Evolutionary conservation across 92 coral and sea anemone genomes (phyloP), one percentile per base, ranked within the genome.

Genomic region (Parazoanthus atlanticus): DNA sequence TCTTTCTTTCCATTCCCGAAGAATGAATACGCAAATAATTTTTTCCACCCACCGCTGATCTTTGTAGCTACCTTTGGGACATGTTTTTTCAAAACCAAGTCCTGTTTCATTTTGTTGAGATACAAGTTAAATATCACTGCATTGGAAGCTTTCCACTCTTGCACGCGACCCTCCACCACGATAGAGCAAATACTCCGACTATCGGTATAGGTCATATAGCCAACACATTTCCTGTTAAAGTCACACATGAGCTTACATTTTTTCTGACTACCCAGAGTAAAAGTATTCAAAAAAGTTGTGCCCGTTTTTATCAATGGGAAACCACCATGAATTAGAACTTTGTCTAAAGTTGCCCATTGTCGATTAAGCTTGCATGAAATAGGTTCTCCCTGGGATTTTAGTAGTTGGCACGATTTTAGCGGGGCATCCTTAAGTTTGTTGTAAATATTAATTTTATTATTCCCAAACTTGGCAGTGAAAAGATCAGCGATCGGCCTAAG

Each of bases 401-500:
- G 65, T 2, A 1, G 3, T 56, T 12, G 8, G 65, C 65, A 56
- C 65, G 64, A 54, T 54, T 12, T 12, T 19, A 54, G 21, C 64
- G 64, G 64, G 64, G 64, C 64, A 8, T 54, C 23, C 64, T 54
- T 54, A 54, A 54, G 64, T 54, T 54, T 54, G 3, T 11, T 17
- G 21, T 54, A 54, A 54, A 54, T 15, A 3, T 0, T 13, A 0
- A 1, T 7, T 23, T 66, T 66, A 66, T 66, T 16, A 66, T 23
- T 66, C 73, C 73, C 73, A 66, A 17, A 66, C 29, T 66, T 66
- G 73, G 73, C 73, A 64, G 70, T 64, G 11, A 64, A 64, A 64
- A 64, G 70, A 64, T 64, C 70, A 16, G 70, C 70, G 3, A 64
- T 64, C 23, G 70, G 70, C 23, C 70, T 64, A 16, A 64, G 70